Conservation (phyloP, 2,113 vertebrate species). For the Tonatia bakeri region DNA sequence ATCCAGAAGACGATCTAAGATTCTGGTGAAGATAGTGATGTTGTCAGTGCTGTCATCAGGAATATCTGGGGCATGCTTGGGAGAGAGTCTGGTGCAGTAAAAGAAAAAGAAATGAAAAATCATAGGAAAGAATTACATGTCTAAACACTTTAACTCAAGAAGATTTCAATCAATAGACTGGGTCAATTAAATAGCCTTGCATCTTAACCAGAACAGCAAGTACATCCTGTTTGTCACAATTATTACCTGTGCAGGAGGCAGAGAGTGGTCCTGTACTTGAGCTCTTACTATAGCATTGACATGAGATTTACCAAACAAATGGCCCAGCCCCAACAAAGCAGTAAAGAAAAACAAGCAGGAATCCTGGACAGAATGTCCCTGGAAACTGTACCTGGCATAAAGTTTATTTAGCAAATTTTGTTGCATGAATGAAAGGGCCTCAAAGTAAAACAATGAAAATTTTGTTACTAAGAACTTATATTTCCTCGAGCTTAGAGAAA, state of each 20-base stretch:
- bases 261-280: not conserved
- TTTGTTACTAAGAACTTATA: not conserved
- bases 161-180: not conserved
- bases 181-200: not conserved
- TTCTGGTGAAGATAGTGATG: slow-evolving; percentile 97
- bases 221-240: not conserved
- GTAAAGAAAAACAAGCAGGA: slow-evolving; percentile 19
- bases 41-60: slow-evolving; percentile 95
- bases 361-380: not conserved
- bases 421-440: not conserved
- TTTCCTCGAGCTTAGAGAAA: not conserved
- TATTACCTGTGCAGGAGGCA: not conserved
- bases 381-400: not conserved
- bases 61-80: slow-evolving; percentile 84
- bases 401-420: not conserved
- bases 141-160: slow-evolving; percentile 6
- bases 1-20: slow-evolving; percentile 95
- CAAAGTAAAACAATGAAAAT: slow-evolving; percentile 1
- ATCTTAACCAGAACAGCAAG: not conserved
- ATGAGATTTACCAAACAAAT: not conserved
- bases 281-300: not conserved
- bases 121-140: not conserved
- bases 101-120: not conserved
- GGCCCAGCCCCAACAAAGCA: not conserved
- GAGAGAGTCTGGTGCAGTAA: slow-evolving; percentile 76